These are phyloP conservation scores for Morinoia aosen DNA, from an alignment of 2,888 invertebrate genomes.

Conservation along the genomic window DNA sequence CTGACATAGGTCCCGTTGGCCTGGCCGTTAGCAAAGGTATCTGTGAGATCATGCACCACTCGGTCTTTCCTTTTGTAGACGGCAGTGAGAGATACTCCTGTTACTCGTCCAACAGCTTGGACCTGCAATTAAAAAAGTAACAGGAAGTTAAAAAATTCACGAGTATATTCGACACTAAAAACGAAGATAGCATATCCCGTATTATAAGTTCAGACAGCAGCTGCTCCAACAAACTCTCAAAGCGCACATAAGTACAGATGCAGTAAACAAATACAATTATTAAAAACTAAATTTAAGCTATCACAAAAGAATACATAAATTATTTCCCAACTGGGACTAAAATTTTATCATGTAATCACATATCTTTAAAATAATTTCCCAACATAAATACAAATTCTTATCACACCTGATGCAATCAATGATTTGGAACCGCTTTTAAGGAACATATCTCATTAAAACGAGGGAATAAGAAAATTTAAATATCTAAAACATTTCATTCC, in stretches of 20 bases:
- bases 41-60: constrained; percentile 64
- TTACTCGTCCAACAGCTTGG: constrained; percentile 49
- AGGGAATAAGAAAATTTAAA: too few species aligned
- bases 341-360: background rate
- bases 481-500: background rate
- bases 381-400: background rate
- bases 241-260: background rate
- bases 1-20: constrained; percentile 65
- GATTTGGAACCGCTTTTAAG: too few species aligned
- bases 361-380: background rate
- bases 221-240: background rate
- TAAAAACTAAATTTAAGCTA: background rate
- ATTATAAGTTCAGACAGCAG: background rate
- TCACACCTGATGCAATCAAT: background rate
- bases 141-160: background rate
- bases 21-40: constrained; percentile 59
- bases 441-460: too few species aligned
- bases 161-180: background rate
- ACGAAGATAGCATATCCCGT: background rate
- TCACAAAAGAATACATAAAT: background rate
- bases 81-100: constrained; percentile 60
- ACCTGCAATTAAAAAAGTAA: background rate
- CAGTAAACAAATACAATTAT: background rate
- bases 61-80: constrained; percentile 56
- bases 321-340: background rate